These are phyloP conservation scores for Palythoa heliodiscus DNA, from an alignment of 92 coral and sea anemone genomes.

Conservation along the genomic window DNA sequence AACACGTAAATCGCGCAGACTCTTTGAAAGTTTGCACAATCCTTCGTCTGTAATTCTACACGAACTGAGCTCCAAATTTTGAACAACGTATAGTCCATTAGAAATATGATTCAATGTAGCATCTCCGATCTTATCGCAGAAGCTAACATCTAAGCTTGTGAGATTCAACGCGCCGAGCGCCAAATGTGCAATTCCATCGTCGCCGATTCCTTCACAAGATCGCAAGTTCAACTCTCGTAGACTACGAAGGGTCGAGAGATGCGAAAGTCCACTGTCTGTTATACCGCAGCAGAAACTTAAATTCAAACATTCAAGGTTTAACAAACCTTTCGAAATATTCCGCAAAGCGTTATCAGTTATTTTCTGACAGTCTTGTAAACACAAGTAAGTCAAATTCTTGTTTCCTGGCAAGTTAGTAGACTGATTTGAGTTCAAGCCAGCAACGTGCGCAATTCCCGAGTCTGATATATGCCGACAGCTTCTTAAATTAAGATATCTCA, in stretches of 20 bases:
- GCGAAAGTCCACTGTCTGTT: slow-evolving; percentile 88
- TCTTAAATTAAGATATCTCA: slow-evolving; percentile 87
- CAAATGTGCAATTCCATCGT: slow-evolving; percentile 96
- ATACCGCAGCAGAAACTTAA: slow-evolving; percentile 95
- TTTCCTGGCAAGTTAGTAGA: slow-evolving; percentile 75
- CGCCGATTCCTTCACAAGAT: slow-evolving; percentile 98
- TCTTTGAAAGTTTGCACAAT: slow-evolving; percentile 78
- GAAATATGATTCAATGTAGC: slow-evolving; percentile 92
- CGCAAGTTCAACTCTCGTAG: slow-evolving; percentile 97
- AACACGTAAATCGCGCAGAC: slow-evolving; percentile 92
- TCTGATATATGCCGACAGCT: slow-evolving; percentile 99
- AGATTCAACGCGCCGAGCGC: slow-evolving; percentile 96
- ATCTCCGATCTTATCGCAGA: slow-evolving; percentile 98
- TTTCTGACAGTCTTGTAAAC: slow-evolving; percentile 99
- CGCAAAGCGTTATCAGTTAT: slow-evolving; percentile 98
- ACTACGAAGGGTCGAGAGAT: slow-evolving; percentile 89
- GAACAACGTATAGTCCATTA: slow-evolving; percentile 90
- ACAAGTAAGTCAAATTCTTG: slow-evolving; percentile 91
- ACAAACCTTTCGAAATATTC: slow-evolving; percentile 92
- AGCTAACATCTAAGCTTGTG: slow-evolving; percentile 89
- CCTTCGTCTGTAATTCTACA: slow-evolving; percentile 97
- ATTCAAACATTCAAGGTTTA: slow-evolving; percentile 84
- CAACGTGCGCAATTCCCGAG: slow-evolving; percentile 95
- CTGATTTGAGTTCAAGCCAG: slow-evolving; percentile 81
- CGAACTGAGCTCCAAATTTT: slow-evolving; percentile 91